Evolutionary conservation across 2,888 invertebrate species (phyloP).

Genomic region (Electrophaes corylata): DNA sequence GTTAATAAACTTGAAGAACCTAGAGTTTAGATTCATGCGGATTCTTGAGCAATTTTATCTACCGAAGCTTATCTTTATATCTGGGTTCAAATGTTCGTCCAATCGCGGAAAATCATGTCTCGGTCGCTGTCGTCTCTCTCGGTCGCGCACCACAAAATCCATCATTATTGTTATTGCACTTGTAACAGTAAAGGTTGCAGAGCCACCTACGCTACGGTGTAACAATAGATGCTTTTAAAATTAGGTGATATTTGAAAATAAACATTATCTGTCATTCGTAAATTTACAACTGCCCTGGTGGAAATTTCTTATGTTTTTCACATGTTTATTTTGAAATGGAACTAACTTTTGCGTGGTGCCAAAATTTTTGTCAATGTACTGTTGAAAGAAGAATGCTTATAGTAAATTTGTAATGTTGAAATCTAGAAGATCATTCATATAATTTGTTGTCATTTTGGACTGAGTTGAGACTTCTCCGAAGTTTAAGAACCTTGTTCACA

Average conservation of each 20-base stretch:
- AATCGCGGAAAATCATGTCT: background rate
- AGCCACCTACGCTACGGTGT: slow-evolving; percentile 16
- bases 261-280: background rate
- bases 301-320: background rate
- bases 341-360: background rate
- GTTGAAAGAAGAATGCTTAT: background rate
- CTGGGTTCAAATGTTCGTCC: background rate
- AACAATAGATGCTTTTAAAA: background rate
- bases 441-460: background rate
- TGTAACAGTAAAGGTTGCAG: slow-evolving; percentile 20
- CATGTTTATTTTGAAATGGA: background rate
- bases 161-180: slow-evolving; percentile 28
- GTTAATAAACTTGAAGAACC: no score
- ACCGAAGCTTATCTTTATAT: background rate
- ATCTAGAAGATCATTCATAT: background rate
- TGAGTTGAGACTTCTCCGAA: background rate
- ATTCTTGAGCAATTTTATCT: no score
- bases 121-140: background rate
- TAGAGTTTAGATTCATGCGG: no score
- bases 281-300: background rate
- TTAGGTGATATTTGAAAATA: slow-evolving; percentile 3
- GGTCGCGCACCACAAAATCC: background rate
- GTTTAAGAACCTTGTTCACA: background rate
- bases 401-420: background rate
- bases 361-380: no score